Percentiles rank a stretch among this genome's conserved stretches.
Conservation (phyloP, 1,140 invertebrate species). For the Arion vulgaris region DNA sequence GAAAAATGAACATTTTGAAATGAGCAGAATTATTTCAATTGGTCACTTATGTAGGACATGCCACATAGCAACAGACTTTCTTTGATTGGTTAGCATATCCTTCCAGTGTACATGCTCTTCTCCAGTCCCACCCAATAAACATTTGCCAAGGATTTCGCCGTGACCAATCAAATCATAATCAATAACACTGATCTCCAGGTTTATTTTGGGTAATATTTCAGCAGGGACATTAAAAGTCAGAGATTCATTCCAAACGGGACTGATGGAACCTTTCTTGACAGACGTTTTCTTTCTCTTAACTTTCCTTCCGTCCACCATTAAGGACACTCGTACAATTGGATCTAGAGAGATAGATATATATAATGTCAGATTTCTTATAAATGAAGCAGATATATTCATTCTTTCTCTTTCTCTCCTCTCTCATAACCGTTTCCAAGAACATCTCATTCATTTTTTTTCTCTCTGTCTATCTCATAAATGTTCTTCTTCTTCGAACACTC, state of each 20-base stretch:
- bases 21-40: no score
- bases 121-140: constrained; percentile 72
- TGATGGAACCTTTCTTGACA: constrained; percentile 74
- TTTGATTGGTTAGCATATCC: constrained; percentile 85
- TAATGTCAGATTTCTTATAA: no score
- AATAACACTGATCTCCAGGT: constrained; percentile 61
- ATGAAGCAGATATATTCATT: no score
- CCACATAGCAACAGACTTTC: constrained; percentile 89
- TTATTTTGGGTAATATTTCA: constrained; percentile 61
- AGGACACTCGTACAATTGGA: constrained; percentile 77
- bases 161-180: constrained; percentile 67
- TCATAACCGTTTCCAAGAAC: no score
- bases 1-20: background rate
- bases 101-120: constrained; percentile 85
- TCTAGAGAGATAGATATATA: constrained; percentile 71
- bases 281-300: constrained; percentile 78
- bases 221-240: constrained; percentile 77
- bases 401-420: no score
- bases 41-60: constrained; percentile 80
- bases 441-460: no score
- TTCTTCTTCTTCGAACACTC: no score
- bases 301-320: constrained; percentile 76
- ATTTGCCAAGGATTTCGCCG: constrained; percentile 60
- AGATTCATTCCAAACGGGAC: constrained; percentile 78
- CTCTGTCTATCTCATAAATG: no score